Conservation (phyloP, 1,140 invertebrate species). For the Drosophila saltans region DNA sequence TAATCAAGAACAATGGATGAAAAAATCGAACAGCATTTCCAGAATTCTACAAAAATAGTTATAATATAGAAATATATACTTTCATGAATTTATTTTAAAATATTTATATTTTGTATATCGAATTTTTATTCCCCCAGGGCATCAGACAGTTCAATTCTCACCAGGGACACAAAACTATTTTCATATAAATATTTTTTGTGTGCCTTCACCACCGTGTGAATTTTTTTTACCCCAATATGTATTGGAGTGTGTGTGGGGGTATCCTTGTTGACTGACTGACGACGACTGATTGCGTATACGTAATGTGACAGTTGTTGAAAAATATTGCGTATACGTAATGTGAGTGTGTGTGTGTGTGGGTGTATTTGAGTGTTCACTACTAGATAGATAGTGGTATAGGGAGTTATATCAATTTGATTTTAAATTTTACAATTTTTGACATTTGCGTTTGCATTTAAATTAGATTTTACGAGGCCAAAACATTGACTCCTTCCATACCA, state of each 20-base stretch:
- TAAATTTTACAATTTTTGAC: constrained; percentile 81
- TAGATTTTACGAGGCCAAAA: constrained; percentile 70
- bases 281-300: constrained; percentile 74
- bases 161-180: neutral
- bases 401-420: constrained; percentile 62
- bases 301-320: constrained; percentile 73
- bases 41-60: too few relatives aligned
- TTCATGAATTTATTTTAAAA: neutral
- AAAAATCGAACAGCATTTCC: neutral
- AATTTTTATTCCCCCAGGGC: neutral
- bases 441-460: constrained; percentile 80
- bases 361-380: neutral
- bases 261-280: constrained; percentile 47
- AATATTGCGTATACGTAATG: constrained; percentile 67
- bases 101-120: neutral
- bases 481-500: constrained; percentile 25
- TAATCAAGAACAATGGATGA: too few relatives aligned
- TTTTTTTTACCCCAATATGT: constrained; percentile 38
- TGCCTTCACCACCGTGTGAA: constrained; percentile 26
- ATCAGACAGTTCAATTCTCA: neutral
- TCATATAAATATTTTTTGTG: constrained; percentile 24
- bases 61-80: neutral
- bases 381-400: constrained; percentile 40
- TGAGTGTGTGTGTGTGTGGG: constrained; percentile 3
- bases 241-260: constrained; percentile 45